Evolutionary conservation across 2,888 invertebrate species (phyloP).

Genomic region (Cryptosula pallasiana): DNA sequence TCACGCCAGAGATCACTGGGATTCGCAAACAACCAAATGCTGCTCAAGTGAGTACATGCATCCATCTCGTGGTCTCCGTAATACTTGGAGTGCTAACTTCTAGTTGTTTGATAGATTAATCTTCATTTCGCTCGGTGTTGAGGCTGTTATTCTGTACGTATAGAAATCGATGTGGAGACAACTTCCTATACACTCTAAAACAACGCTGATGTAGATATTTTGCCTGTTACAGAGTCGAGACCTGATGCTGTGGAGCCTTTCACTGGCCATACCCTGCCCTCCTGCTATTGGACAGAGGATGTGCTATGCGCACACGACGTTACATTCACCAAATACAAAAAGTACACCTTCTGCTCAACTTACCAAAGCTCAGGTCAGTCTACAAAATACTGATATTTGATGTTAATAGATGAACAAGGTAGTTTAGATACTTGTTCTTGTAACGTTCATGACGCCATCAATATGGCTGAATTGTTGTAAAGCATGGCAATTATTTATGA

Average conservation of each 20-base stretch:
- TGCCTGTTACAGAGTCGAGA: background rate
- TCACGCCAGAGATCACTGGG: constrained; percentile 18
- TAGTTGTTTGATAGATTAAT: too few species aligned
- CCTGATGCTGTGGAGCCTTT: background rate
- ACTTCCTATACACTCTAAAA: too few species aligned
- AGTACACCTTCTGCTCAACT: constrained; percentile 20
- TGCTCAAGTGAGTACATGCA: too few species aligned
- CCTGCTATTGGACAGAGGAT: background rate
- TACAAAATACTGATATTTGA: background rate
- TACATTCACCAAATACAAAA: background rate
- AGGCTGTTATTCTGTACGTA: too few species aligned
- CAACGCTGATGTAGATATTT: too few species aligned
- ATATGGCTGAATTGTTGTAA: too few species aligned
- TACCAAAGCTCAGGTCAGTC: constrained; percentile 4
- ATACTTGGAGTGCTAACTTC: too few species aligned
- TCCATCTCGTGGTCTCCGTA: too few species aligned
- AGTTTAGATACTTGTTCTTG: background rate
- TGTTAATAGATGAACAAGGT: background rate
- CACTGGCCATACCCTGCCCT: background rate
- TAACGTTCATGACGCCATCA: background rate
- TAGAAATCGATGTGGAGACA: too few species aligned
- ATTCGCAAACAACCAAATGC: too few species aligned
- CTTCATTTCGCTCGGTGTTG: too few species aligned
- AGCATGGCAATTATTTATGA: too few species aligned
- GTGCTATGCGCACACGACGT: background rate